These are phyloP conservation scores for Chanos chanos DNA, from an alignment of 2,797 vertebrate genomes.

Conservation along the genomic window DNA sequence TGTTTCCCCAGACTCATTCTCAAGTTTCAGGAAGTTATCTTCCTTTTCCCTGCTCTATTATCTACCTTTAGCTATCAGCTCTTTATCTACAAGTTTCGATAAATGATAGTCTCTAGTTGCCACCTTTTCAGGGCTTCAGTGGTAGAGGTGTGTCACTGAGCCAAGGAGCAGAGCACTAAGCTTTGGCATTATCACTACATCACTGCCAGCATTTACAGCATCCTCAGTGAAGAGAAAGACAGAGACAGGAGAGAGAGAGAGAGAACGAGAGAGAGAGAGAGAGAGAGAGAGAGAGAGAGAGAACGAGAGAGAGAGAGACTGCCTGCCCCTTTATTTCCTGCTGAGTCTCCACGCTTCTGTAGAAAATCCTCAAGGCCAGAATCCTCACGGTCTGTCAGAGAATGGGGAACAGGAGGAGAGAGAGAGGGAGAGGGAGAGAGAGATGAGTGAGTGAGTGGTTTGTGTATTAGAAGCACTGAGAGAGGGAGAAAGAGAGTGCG, in stretches of 20 bases:
- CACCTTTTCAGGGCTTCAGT: conserved; percentile 18
- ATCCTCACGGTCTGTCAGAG: conserved; percentile 19
- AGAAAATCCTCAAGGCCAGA: conserved; percentile 29
- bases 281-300: conserved; percentile 15
- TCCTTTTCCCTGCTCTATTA: background rate
- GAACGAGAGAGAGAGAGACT: too few relatives aligned
- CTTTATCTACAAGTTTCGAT: conserved; percentile 26
- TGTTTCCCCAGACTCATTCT: conserved; percentile 21
- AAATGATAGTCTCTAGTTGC: conserved; percentile 32
- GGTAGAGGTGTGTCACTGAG: conserved; percentile 27
- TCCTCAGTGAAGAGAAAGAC: conserved; percentile 25
- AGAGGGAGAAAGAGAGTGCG: background rate
- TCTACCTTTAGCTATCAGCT: conserved; percentile 18
- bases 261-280: conserved; percentile 12
- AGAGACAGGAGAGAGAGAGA: conserved; percentile 16
- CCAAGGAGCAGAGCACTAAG: conserved; percentile 24
- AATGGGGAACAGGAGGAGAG: background rate
- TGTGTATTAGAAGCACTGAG: too few relatives aligned
- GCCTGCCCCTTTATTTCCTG: conserved; percentile 33
- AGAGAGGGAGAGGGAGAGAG: background rate
- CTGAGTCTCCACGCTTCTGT: conserved; percentile 16
- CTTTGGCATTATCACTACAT: conserved; percentile 35
- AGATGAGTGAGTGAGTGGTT: too few relatives aligned
- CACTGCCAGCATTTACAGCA: conserved; percentile 29
- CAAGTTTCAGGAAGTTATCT: background rate